Base-by-base conservation (phyloP, 2,888 invertebrate species). In the Ommatoiulus sabulosus region DNA sequence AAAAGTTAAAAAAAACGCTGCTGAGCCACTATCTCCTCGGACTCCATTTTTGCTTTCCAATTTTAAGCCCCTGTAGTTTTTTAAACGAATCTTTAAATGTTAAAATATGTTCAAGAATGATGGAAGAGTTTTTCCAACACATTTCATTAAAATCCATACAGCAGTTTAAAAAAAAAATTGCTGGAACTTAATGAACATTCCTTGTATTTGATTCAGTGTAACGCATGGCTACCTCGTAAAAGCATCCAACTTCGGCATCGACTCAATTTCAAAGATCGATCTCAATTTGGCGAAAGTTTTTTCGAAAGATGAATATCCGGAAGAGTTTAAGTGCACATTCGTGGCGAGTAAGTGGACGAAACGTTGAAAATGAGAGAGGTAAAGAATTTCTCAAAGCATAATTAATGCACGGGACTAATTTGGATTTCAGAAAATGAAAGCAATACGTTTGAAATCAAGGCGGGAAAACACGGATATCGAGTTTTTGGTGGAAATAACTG, bases 271-370 rank as follows among this genome's bases (percentile, higher is more conserved):
- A 8, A 44, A 44, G 8, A 85, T 44, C 15, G 44, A 85, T 44
- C 85, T 85, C 17, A 85, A 85, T 85, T 85, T 85, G 46, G 44
- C 3, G 8, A 15, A 85, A n/a, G n/a, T 85, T 15, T 85, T 72
- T 24, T 20, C 24, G 72, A 24, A 3, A 72, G 72, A 24, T 8
- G 72, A 72, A 2, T 72, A 72, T 24, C 72, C 20, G 24, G 20
- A 72, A 24, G 24, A 72, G 20, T 24, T 72, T 6, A 72, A 20
- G 4, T 72, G 72, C 72, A 24, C 72, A 6, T 72, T 72, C 24
- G 24, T 72, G 7, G 72, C 72, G 10, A 72, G 72, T 72, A 72
- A 72, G 72, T 72, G 24, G 24, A 63, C n/a, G n/a, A 63, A 20
- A 63, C 3, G 3, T n/a, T n/a, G n/a, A n/a, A n/a, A n/a, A n/a